Percentiles rank a stretch among this genome's conserved stretches.
These are phyloP conservation scores for Phania funesta DNA, from an alignment of 2,888 invertebrate species.

Conservation along the genomic window DNA sequence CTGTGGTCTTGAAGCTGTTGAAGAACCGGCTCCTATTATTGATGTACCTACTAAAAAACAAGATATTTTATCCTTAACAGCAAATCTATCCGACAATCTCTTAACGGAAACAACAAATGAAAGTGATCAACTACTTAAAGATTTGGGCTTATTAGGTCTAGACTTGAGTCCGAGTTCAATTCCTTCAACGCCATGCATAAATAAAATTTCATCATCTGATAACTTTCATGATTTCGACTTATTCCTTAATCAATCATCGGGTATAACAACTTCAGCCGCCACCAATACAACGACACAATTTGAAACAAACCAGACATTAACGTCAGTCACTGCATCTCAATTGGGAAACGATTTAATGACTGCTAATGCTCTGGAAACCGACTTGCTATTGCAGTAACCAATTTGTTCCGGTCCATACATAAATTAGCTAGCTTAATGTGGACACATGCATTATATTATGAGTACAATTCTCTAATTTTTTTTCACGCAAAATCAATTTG, in stretches of 20 bases:
- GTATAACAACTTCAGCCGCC: neutral
- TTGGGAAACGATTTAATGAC: conserved; percentile 75
- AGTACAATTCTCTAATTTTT: conserved; percentile 25
- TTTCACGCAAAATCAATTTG: conserved; percentile 23
- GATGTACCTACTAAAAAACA: conserved; percentile 70
- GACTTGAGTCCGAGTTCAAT: conserved; percentile 74
- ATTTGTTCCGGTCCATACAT: conserved; percentile 11
- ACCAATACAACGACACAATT: conserved; percentile 26
- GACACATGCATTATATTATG: neutral
- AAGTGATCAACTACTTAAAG: conserved; percentile 80
- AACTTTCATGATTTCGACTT: conserved; percentile 75
- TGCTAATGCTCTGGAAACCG: conserved; percentile 75
- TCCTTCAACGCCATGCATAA: conserved; percentile 69
- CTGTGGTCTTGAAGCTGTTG: conserved; percentile 76
- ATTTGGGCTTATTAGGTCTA: conserved; percentile 83
- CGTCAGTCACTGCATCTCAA: conserved; percentile 65
- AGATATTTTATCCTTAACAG: conserved; percentile 36
- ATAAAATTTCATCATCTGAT: conserved; percentile 70
- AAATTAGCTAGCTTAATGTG: conserved; percentile 25
- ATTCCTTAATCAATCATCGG: conserved; percentile 73
- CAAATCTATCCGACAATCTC: conserved; percentile 34
- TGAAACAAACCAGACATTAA: conserved; percentile 42
- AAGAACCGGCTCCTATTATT: conserved; percentile 75
- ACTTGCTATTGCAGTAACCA: conserved; percentile 73
- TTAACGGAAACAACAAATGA: conserved; percentile 19